A percentile compares a stretch with the other conserved stretches of the same genome.
Conservation (phyloP, 2,888 invertebrate genomes). For the Microplitis manilae region DNA sequence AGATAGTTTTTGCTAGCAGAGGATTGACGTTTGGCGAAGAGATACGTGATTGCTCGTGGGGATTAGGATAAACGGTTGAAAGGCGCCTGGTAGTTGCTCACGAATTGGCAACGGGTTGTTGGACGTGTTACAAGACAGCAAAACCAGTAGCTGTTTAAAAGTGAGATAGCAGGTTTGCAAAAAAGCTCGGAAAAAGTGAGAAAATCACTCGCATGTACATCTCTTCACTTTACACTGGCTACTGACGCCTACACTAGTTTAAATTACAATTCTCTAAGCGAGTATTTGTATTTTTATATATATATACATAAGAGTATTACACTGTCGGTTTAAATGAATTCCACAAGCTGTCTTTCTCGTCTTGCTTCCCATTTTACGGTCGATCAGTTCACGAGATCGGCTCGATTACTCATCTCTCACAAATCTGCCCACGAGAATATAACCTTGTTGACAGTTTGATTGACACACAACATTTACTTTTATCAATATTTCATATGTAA, state of each 20-base stretch:
- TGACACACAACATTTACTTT: background rate
- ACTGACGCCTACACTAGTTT: background rate
- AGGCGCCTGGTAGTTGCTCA: conserved; percentile 22
- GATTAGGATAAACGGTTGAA: conserved; percentile 39
- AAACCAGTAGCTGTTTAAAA: background rate
- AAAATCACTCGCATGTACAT: background rate
- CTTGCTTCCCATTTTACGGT: conserved; percentile 13
- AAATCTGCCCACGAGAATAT: conserved; percentile 4
- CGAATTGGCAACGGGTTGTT: conserved; percentile 50
- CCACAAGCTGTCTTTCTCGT: conserved; percentile 12
- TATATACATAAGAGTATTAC: background rate
- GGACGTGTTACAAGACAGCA: conserved; percentile 46
- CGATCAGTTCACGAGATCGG: conserved; percentile 6
- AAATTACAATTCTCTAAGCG: background rate
- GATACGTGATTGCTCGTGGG: conserved; percentile 38
- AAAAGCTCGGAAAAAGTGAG: background rate
- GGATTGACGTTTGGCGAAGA: conserved; percentile 39
- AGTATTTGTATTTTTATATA: background rate
- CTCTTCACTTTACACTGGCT: background rate
- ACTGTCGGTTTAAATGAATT: conserved; percentile 19
- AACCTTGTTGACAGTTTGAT: background rate
- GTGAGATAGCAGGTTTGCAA: background rate
- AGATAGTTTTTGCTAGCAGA: conserved; percentile 11
- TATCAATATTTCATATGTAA: background rate
- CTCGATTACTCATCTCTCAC: conserved; percentile 25